phyloP scores from a whole-genome alignment of 2,113 vertebrate genomes.

The Trachemys scripta region DNA sequence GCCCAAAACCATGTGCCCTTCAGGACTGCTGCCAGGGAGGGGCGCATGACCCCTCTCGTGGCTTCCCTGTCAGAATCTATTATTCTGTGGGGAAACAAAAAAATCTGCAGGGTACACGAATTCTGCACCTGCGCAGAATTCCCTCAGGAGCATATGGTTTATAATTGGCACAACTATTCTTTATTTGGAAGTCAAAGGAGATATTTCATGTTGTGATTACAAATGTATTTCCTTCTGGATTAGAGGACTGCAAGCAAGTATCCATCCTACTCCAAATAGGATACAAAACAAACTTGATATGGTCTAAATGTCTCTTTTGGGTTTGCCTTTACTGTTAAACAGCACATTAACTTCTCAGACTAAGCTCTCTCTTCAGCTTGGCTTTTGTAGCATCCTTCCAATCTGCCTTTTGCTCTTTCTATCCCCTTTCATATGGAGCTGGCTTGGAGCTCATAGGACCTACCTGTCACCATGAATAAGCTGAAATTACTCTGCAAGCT shows the following conservation, averaged over 20 bases:
- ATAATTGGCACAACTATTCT: not conserved
- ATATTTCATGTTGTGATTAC: not conserved
- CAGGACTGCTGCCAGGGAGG: not conserved
- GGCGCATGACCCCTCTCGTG: not conserved
- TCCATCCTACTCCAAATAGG: not conserved
- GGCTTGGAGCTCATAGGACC: not conserved
- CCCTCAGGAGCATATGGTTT: not conserved
- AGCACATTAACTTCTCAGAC: not conserved
- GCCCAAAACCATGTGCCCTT: not conserved
- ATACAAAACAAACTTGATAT: not conserved
- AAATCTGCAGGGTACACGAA: not conserved
- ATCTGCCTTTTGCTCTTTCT: not conserved
- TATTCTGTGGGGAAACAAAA: not conserved
- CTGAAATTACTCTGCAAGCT: not conserved
- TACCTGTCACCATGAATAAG: not conserved
- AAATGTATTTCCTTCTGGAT: not conserved
- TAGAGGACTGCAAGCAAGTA: not conserved
- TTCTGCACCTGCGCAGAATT: not conserved
- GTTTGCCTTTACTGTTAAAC: not conserved
- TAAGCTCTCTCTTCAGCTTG: rapidly evolving
- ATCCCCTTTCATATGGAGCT: not conserved
- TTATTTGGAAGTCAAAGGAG: constrained; percentile 10
- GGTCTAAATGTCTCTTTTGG: not conserved
- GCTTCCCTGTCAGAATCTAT: not conserved
- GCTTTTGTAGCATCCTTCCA: not conserved